Percentiles rank a stretch among this genome's conserved stretches.
Conservation (phyloP, 35 echinoderm and acorn worm genomes). For the Amphiura filiformis region DNA sequence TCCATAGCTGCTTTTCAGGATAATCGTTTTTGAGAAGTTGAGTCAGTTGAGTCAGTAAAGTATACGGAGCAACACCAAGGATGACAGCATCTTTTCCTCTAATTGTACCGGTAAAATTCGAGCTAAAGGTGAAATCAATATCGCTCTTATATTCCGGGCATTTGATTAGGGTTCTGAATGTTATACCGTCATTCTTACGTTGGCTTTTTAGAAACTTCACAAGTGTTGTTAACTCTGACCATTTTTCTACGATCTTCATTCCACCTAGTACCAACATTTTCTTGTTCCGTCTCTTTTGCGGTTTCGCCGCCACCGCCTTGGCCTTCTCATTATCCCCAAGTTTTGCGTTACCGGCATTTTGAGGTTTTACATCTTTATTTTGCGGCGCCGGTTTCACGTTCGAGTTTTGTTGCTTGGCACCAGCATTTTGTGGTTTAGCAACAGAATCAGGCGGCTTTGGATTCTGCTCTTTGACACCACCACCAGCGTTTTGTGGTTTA, state of each 20-base stretch:
- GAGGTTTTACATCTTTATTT: not conserved
- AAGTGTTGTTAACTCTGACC: not conserved
- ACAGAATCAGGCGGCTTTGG: not conserved
- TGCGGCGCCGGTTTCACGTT: too few relatives aligned
- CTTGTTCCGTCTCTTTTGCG: not conserved
- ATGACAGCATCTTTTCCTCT: constrained; percentile 61
- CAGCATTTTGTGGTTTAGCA: too few relatives aligned
- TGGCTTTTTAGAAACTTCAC: not conserved
- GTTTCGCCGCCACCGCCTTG: not conserved
- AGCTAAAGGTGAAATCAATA: not conserved
- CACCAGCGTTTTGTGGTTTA: too few relatives aligned
- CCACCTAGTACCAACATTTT: not conserved
- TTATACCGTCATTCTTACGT: not conserved
- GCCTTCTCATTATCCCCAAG: not conserved
- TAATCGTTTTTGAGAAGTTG: constrained; percentile 4
- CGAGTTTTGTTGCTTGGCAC: too few relatives aligned
- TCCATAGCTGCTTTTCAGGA: constrained; percentile 49
- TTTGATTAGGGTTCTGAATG: not conserved
- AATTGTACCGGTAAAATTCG: not conserved
- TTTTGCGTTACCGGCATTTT: not conserved
- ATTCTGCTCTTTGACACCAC: too few relatives aligned
- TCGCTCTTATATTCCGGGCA: not conserved
- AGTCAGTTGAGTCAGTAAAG: constrained; percentile 42
- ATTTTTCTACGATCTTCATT: not conserved
- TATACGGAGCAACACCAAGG: constrained; percentile 63